Conservation (phyloP, 2,797 vertebrate species). For the Craterocephalus amniculus region DNA sequence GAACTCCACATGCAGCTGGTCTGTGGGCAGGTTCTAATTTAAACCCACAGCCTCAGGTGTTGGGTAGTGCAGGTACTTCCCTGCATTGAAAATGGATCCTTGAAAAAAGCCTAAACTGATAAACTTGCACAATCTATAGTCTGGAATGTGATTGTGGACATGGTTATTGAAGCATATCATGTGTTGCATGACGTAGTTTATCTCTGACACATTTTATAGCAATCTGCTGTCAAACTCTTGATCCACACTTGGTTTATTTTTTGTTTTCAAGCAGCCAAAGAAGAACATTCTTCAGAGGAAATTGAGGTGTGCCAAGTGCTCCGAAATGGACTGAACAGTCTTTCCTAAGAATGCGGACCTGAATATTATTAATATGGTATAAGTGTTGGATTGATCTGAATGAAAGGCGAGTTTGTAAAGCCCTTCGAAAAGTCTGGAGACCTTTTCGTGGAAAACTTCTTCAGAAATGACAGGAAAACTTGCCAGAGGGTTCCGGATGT, state of each 20-base stretch:
- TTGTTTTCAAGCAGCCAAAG: too few species aligned
- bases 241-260: too few species aligned
- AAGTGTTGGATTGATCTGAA: not conserved
- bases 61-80: constrained; percentile 20
- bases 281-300: not conserved
- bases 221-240: too few species aligned
- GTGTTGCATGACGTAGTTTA: not conserved
- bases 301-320: not conserved
- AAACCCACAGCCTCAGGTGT: not conserved
- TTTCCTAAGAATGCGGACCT: too few species aligned
- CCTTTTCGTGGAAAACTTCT: too few species aligned
- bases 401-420: not conserved
- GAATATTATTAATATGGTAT: too few species aligned
- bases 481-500: too few species aligned
- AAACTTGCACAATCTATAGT: not conserved
- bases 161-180: not conserved
- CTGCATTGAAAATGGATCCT: not conserved
- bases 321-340: not conserved
- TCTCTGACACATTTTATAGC: not conserved
- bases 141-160: not conserved
- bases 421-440: too few species aligned
- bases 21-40: not conserved
- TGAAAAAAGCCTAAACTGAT: not conserved
- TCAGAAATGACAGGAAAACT: too few species aligned
- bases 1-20: not conserved